Percentiles rank a stretch among this genome's conserved stretches.
phyloP scores from a whole-genome alignment of 2,113 vertebrate species.

The Baryphthengus martii region DNA sequence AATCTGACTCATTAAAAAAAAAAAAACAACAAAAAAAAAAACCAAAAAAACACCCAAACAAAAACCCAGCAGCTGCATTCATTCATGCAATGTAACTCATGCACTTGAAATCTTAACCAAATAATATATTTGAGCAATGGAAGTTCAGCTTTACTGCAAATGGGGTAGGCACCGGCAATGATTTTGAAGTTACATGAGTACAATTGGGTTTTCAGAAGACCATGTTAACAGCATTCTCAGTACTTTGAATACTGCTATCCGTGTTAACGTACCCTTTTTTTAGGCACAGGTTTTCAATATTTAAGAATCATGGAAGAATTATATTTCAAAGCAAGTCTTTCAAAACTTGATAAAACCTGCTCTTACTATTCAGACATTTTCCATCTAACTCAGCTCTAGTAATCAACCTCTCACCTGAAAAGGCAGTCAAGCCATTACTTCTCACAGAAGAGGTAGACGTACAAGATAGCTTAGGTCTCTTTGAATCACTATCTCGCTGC shows the following conservation, averaged over 20 bases:
- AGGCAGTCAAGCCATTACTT: conserved; percentile 78
- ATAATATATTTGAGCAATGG: not conserved
- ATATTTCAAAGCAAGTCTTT: not conserved
- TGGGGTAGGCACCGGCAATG: not conserved
- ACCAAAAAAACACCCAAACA: no score
- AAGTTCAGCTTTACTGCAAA: not conserved
- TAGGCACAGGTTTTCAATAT: not conserved
- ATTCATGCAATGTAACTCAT: not conserved
- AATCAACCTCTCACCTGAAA: conserved; percentile 76
- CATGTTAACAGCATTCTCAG: not conserved
- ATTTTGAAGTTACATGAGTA: not conserved
- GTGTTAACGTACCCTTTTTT: not conserved
- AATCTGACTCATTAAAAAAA: not conserved
- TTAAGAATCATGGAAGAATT: not conserved
- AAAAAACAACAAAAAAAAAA: no score
- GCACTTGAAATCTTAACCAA: not conserved
- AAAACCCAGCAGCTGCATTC: not conserved
- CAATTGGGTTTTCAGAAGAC: not conserved
- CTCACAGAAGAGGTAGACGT: conserved; percentile 79
- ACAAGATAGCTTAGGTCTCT: conserved; percentile 93
- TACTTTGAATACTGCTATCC: not conserved
- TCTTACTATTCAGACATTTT: not conserved
- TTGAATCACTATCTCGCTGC: conserved; percentile 86
- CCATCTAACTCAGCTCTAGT: not conserved
- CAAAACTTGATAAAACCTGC: not conserved